Evolutionary conservation across 2,797 vertebrate species (phyloP).

Genomic region (Columba guinea): DNA sequence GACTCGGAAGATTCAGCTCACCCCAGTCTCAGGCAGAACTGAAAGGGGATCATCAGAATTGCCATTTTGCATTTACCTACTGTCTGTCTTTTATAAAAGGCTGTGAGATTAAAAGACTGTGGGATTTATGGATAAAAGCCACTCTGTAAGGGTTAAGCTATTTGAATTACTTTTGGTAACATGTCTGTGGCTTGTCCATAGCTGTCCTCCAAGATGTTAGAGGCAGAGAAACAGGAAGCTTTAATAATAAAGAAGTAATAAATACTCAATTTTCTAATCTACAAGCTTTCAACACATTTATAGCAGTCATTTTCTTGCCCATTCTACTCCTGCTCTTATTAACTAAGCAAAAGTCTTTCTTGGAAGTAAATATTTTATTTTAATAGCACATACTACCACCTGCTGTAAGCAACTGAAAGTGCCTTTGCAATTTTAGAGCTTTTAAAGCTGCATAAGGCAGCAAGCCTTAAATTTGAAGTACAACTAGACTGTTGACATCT

Average conservation of each 20-base stretch:
- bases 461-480: neutral
- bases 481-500: neutral
- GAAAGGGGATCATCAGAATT: neutral
- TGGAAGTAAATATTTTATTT: constrained; percentile 47
- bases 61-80: neutral
- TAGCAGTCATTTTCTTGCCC: constrained; percentile 9
- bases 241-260: neutral
- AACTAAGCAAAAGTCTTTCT: constrained; percentile 5
- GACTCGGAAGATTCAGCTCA: neutral
- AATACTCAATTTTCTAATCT: neutral
- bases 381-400: constrained; percentile 70
- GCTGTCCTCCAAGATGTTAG: neutral
- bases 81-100: neutral
- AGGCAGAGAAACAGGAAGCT: neutral
- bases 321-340: constrained; percentile 25
- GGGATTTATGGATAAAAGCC: neutral
- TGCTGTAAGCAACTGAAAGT: constrained; percentile 55
- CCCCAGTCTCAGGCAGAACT: neutral
- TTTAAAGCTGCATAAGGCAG: neutral
- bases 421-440: neutral
- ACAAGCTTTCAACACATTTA: neutral
- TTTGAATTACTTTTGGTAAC: neutral
- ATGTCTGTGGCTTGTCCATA: neutral
- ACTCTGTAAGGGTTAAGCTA: neutral
- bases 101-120: neutral